Conservation (phyloP, 2,113 vertebrate species). For the Perca fluviatilis region DNA sequence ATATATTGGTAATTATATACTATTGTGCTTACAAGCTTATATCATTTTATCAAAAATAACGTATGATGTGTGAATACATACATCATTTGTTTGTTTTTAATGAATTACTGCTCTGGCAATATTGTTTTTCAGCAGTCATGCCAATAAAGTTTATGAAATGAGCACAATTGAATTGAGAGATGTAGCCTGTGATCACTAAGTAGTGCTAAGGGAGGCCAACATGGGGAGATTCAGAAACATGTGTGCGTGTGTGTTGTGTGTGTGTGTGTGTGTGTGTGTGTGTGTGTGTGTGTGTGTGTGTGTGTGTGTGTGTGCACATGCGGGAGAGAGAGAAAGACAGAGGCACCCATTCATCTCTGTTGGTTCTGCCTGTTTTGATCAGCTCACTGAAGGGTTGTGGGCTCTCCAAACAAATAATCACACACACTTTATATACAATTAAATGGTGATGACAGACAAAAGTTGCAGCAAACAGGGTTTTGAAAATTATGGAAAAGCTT, state of each 20-base stretch:
- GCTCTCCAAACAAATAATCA: slow-evolving; percentile 31
- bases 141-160: slow-evolving; percentile 39
- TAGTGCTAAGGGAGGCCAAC: not conserved
- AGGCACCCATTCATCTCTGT: slow-evolving; percentile 42
- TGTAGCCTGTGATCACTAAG: slow-evolving; percentile 2
- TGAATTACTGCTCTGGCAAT: not conserved
- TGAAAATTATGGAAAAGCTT: slow-evolving; percentile 8
- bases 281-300: slow-evolving; percentile 8
- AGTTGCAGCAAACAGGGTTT: slow-evolving; percentile 35
- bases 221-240: not conserved
- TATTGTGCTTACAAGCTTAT: not conserved
- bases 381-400: slow-evolving; percentile 22
- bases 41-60: not conserved
- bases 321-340: not conserved
- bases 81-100: slow-evolving; percentile 18
- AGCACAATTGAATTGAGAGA: slow-evolving; percentile 15
- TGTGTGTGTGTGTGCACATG: not conserved
- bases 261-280: not conserved
- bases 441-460: slow-evolving; percentile 43
- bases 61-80: slow-evolving; percentile 13
- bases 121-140: slow-evolving; percentile 7
- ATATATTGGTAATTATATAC: not conserved
- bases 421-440: slow-evolving; percentile 37
- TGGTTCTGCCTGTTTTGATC: slow-evolving; percentile 55
- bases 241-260: not conserved